Conservation (phyloP, 2,113 vertebrate species). For the Esox niger region DNA sequence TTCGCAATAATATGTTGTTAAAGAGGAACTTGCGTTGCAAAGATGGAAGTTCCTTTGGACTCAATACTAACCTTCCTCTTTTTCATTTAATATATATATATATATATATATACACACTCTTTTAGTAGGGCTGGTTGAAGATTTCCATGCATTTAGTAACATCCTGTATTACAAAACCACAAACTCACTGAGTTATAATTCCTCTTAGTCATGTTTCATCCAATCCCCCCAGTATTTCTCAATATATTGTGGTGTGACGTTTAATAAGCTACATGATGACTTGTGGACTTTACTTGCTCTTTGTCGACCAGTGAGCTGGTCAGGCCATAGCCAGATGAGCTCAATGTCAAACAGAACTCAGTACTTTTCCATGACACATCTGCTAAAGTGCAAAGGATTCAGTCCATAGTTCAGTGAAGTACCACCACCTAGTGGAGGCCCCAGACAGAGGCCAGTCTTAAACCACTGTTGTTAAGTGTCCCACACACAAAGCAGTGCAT, state of each 20-base stretch:
- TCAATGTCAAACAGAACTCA: neutral
- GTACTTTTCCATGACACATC: slow-evolving; percentile 24
- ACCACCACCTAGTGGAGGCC: slow-evolving; percentile 8
- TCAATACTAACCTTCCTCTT: too few relatives aligned
- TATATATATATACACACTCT: neutral
- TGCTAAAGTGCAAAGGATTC: neutral
- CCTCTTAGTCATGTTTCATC: neutral
- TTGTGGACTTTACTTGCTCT: neutral
- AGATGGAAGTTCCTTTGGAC: too few relatives aligned
- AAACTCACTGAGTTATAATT: neutral
- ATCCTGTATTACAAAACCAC: slow-evolving; percentile 4
- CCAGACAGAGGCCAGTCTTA: neutral
- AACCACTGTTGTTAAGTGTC: too few relatives aligned
- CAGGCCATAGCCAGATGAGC: neutral
- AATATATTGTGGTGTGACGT: neutral
- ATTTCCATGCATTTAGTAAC: neutral
- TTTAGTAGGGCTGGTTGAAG: neutral
- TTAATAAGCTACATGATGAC: neutral
- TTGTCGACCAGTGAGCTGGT: neutral
- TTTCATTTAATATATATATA: too few relatives aligned
- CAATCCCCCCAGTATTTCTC: neutral
- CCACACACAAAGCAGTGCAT: too few relatives aligned
- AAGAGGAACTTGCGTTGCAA: too few relatives aligned
- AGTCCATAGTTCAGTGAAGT: neutral
- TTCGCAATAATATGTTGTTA: too few relatives aligned